Evolutionary conservation across 2,113 vertebrate genomes (phyloP).

Genomic region (Eretmochelys imbricata): DNA sequence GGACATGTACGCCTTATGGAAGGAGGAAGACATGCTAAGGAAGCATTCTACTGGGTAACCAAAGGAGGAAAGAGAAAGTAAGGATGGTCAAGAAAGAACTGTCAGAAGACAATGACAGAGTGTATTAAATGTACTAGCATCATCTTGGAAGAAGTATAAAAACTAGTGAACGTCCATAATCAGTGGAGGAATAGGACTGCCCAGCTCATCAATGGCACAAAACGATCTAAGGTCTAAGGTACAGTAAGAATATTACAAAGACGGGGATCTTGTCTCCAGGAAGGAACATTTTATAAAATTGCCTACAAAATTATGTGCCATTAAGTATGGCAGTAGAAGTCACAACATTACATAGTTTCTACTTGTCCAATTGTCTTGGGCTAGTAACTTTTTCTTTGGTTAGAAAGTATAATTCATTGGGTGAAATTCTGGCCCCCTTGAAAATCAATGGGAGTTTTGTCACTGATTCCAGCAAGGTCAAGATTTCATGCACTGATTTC

Average conservation of each 20-base stretch:
- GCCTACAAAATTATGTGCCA: background rate
- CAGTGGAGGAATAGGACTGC: background rate
- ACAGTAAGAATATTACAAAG: too few relatives aligned
- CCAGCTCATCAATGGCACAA: background rate
- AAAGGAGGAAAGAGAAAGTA: background rate
- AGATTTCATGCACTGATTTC: background rate
- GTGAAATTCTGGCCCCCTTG: background rate
- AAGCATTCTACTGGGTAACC: background rate
- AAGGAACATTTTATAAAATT: background rate
- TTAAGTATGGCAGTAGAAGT: background rate
- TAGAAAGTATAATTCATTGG: background rate
- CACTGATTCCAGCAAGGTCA: accelerated
- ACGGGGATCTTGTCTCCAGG: background rate
- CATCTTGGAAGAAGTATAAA: background rate
- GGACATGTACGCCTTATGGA: background rate
- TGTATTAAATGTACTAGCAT: too few relatives aligned
- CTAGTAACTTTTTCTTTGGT: background rate
- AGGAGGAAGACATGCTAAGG: background rate
- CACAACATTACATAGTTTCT: background rate
- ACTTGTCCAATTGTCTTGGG: background rate
- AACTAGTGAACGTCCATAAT: background rate
- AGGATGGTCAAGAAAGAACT: background rate
- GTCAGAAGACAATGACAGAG: background rate
- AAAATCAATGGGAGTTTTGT: constrained; percentile 11
- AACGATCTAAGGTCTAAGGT: background rate